These are phyloP conservation scores for Grus americana DNA, from an alignment of 2,113 vertebrate species.

Conservation along the genomic window DNA sequence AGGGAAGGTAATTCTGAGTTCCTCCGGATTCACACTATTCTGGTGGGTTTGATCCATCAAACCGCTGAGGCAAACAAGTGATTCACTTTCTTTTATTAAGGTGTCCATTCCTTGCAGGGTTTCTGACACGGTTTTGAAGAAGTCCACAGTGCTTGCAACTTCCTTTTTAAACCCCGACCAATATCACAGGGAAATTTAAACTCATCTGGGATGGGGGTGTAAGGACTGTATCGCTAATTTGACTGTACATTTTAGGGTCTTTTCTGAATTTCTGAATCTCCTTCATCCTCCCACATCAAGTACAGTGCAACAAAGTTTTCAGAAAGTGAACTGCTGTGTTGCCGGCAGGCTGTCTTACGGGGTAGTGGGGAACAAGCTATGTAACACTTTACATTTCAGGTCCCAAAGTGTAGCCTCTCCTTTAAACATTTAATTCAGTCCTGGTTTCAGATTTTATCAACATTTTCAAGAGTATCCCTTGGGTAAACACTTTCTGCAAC, in stretches of 20 bases:
- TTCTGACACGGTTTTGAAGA: not conserved
- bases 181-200: not conserved
- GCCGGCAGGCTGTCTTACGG: not conserved
- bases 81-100: not conserved
- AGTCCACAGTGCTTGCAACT: not conserved
- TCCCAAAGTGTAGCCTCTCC: not conserved
- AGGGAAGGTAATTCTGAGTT: not conserved
- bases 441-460: not conserved
- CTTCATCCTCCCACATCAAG: not conserved
- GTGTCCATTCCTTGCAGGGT: not conserved
- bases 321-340: not conserved
- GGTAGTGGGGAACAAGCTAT: not conserved
- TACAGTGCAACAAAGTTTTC: not conserved
- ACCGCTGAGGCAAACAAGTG: rapidly evolving
- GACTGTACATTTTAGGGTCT: not conserved
- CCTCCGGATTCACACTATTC: not conserved
- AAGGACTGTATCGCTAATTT: not conserved
- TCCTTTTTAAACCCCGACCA: not conserved
- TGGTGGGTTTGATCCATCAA: not conserved
- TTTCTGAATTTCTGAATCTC: not conserved
- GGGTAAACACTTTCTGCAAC: not conserved
- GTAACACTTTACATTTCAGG: not conserved
- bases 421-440: not conserved
- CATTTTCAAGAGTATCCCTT: not conserved
- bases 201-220: not conserved